These are phyloP conservation scores for Cantharis lateralis DNA, from an alignment of 2,888 invertebrate genomes.

Conservation along the genomic window DNA sequence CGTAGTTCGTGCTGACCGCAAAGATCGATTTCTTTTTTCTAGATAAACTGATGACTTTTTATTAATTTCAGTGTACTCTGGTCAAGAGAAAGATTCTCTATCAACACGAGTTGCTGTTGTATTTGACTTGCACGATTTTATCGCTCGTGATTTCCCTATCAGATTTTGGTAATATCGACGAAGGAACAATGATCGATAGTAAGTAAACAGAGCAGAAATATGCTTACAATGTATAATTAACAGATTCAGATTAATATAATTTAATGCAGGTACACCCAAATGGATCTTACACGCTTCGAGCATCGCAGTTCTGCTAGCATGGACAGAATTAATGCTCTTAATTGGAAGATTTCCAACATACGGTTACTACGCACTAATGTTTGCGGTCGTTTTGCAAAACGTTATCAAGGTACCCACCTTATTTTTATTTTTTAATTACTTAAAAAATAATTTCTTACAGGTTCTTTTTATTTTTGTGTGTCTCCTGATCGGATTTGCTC, in stretches of 20 bases:
- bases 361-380: slow-evolving; percentile 63
- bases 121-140: slow-evolving; percentile 47
- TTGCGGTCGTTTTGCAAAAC: slow-evolving; percentile 60
- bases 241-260: neutral
- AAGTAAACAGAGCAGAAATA: neutral
- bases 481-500: slow-evolving; percentile 60
- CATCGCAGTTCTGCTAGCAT: slow-evolving; percentile 57
- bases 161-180: neutral
- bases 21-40: neutral
- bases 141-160: slow-evolving; percentile 14
- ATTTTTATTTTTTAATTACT: neutral
- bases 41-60: neutral
- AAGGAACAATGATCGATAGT: neutral
- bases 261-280: slow-evolving; percentile 38
- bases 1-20: neutral
- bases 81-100: slow-evolving; percentile 49
- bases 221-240: neutral
- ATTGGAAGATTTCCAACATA: slow-evolving; percentile 60
- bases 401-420: slow-evolving; percentile 57
- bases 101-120: slow-evolving; percentile 55
- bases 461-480: slow-evolving; percentile 52
- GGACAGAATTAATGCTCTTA: slow-evolving; percentile 61
- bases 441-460: neutral
- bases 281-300: slow-evolving; percentile 55
- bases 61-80: slow-evolving; percentile 44